Evolutionary conservation across 2,888 invertebrate species (phyloP), one percentile per base, ranked within the genome.

Genomic region (Abrostola tripartita): DNA sequence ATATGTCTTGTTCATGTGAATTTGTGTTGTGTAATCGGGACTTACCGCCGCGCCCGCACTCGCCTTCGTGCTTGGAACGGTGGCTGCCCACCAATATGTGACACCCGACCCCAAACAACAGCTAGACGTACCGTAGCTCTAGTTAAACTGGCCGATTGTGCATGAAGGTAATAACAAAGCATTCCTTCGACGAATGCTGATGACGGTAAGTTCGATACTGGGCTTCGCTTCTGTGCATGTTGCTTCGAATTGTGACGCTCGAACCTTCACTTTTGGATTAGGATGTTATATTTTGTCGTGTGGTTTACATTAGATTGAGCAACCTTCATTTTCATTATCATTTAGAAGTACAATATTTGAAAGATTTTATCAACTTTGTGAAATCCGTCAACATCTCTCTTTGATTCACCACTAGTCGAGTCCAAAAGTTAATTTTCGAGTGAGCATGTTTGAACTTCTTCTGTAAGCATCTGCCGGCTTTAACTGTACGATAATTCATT

Each of bases 1-100:
- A 91, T 87, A 79, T 93, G 93, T 93, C 93, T 93, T 93, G 94
- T 94, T 92, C 88, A 92, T 93, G 93, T 94, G 93, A 92, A 93
- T 94, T 93, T 94, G 93, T 94, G 94, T 94, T 92, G 93, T 93
- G 93, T 92, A 90, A 88, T 88, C 82, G 88, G 90, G 87, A 87
- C 67, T 84, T 85, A 87, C 84, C 90, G 88, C 86, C 90, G 90
- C 93, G 92, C 89, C 93, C 93, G 92, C 93, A 93, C 93, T 91
- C 91, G 90, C 87, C 91, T 91, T 89, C 85, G 91, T 85, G 91
- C 92, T 92, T 91, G 85, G 86, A 87, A 83, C 87, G 90, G 89
- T 88, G 90, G 89, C 87, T 88, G 89, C 85, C 90, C 90, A 89
- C 87, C 90, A 88, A 88, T 89, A 87, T 87, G 91, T 89, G 91